Base-by-base conservation (phyloP, 2,113 vertebrate genomes). In the Butorides virescens region DNA sequence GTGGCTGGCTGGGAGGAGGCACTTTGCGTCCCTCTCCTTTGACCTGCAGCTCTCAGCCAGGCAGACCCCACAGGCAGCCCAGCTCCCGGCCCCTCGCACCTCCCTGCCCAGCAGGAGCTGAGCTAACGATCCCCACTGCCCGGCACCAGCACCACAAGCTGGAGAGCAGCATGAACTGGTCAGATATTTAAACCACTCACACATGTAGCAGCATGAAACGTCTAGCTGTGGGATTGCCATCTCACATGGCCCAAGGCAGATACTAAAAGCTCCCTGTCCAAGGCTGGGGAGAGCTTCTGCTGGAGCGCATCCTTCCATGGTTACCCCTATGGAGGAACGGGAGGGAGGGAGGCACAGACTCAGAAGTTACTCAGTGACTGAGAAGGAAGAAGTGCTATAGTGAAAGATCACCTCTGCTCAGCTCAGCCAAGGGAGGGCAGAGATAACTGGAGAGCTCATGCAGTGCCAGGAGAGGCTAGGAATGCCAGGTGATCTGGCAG, bases 241-340 rank as follows among this genome's bases (percentile, higher is more conserved):
- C 56, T 55, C n/a, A 5, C 27, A 1, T 2, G 8, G 32, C 10
- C 36, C 56, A 5, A 32, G 18, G 39, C 44, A 56, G 34, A 47
- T 13, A 13, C 26, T 46, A 32, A 49, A 55, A 70, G 5, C 9
- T 95, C 44, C 66, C n/a, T 12, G 47, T 52, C 29, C 5, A 5
- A 37, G 25, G 21, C 36, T 65, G 34, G 11, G 56, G 20, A 22
- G 4, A 86, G 22, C 22, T 19, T 21, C 42, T 49, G 29, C 71
- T 59, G 70, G 25, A 46, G 15, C 0, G 0, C 29, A 20, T 65
- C 56, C 42, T 88, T 53, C 49, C 30, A 2, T 0, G 2, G 37
- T 22, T 71, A 46, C 3, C 1, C 6, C 25, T 20, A 0, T 5
- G 15, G 15, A 71, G 13, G 29, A 59, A 37, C 15, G 1, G 7